A percentile compares a stretch with the other conserved stretches of the same genome.
Conservation (phyloP, 35 echinoderm and acorn worm species). For the Chiridota heheva region DNA sequence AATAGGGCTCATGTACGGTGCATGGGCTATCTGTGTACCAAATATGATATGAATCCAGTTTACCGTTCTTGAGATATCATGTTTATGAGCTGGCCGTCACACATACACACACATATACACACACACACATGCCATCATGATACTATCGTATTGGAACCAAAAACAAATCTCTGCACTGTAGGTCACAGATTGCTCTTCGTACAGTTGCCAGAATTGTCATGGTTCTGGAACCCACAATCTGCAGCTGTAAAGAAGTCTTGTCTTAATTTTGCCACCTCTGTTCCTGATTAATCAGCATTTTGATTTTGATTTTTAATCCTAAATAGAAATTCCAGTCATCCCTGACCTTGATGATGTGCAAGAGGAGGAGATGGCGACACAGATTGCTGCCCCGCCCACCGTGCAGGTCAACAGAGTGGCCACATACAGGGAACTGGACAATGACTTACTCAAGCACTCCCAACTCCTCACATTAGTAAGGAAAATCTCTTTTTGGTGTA, state of each 20-base stretch:
- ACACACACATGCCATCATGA: too few relatives aligned
- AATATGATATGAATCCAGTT: too few relatives aligned
- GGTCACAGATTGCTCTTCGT: too few relatives aligned
- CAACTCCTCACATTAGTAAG: slow-evolving; percentile 94
- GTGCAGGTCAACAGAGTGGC: slow-evolving; percentile 93
- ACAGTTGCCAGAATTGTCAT: too few relatives aligned
- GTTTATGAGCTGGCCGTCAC: too few relatives aligned
- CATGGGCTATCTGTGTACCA: too few relatives aligned
- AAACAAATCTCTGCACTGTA: too few relatives aligned
- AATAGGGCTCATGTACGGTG: too few relatives aligned
- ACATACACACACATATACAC: too few relatives aligned
- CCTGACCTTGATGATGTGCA: slow-evolving; percentile 89
- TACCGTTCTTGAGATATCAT: too few relatives aligned
- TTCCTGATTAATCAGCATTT: too few relatives aligned
- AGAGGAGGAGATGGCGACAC: slow-evolving; percentile 90
- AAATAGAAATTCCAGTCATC: slow-evolving; percentile 78
- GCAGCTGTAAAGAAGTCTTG: neutral
- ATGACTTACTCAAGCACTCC: slow-evolving; percentile 95
- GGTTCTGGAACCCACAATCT: neutral
- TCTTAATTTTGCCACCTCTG: neutral
- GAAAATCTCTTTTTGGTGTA: neutral
- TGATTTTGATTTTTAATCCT: slow-evolving; percentile 1
- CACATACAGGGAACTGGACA: slow-evolving; percentile 91
- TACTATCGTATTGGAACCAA: too few relatives aligned
- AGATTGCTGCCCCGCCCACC: slow-evolving; percentile 91